Evolutionary conservation across 2,113 vertebrate species (phyloP).

Genomic region (Dendropsophus ebraccatus): DNA sequence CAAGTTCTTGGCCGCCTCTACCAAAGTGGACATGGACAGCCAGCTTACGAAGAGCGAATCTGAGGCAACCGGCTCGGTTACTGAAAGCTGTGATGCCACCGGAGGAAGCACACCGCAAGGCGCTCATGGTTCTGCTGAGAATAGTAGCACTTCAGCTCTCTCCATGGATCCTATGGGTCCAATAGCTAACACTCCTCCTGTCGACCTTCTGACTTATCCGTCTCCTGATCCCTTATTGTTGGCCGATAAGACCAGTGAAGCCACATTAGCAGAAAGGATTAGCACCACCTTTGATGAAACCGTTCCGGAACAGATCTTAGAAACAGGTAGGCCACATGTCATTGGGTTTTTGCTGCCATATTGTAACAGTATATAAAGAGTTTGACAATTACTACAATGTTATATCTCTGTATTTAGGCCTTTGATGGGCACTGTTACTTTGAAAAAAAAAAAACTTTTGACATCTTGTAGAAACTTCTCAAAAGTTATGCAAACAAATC

Average conservation of each 20-base stretch:
- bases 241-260: background rate
- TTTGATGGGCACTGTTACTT: too few species aligned
- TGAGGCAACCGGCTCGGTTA: constrained; percentile 71
- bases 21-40: constrained; percentile 79
- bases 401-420: too few species aligned
- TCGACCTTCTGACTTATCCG: background rate
- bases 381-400: background rate
- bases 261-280: background rate
- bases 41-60: constrained; percentile 79
- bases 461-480: too few species aligned
- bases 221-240: background rate
- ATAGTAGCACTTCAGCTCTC: constrained; percentile 62
- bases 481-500: too few species aligned
- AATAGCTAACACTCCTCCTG: constrained; percentile 48
- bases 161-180: constrained; percentile 56
- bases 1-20: too few species aligned
- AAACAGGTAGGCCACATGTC: constrained; percentile 17
- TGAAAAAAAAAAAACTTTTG: too few species aligned
- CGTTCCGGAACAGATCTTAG: constrained; percentile 20
- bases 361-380: too few species aligned
- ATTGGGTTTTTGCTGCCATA: background rate
- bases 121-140: background rate
- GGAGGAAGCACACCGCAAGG: background rate
- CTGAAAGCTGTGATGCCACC: background rate
- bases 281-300: constrained; percentile 21